phyloP scores from a whole-genome alignment of 1,140 invertebrate genomes.

The Nasonia vitripennis region DNA sequence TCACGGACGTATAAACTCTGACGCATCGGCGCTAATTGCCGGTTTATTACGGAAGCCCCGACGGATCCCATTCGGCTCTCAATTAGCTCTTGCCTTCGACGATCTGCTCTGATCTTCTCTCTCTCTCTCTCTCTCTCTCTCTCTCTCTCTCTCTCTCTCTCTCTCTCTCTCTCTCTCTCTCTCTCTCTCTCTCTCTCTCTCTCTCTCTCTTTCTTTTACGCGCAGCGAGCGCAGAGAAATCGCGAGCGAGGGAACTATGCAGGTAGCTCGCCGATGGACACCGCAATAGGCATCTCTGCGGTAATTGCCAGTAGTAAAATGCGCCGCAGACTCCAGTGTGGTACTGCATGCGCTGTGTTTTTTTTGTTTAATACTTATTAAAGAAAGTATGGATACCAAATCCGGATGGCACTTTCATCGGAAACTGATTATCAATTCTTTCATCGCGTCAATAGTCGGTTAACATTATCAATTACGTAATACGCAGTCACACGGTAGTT shows the following conservation, averaged over 20 bases:
- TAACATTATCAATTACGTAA: no score
- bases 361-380: background rate
- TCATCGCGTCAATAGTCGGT: background rate
- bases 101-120: background rate
- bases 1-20: conserved; percentile 65
- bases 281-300: background rate
- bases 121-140: no score
- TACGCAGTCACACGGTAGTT: background rate
- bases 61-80: conserved; percentile 55
- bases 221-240: background rate
- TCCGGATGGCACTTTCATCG: background rate
- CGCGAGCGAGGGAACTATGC: background rate
- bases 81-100: conserved; percentile 58
- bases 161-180: no score
- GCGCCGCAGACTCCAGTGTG: no score
- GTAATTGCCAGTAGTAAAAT: background rate
- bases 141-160: background rate
- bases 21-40: conserved; percentile 65
- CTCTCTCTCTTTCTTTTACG: no score
- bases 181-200: background rate
- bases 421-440: background rate
- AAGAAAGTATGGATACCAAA: background rate
- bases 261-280: background rate
- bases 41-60: conserved; percentile 62
- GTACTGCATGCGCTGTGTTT: no score